phyloP scores from a whole-genome alignment of 2,797 vertebrate species.

The Morelia viridis region DNA sequence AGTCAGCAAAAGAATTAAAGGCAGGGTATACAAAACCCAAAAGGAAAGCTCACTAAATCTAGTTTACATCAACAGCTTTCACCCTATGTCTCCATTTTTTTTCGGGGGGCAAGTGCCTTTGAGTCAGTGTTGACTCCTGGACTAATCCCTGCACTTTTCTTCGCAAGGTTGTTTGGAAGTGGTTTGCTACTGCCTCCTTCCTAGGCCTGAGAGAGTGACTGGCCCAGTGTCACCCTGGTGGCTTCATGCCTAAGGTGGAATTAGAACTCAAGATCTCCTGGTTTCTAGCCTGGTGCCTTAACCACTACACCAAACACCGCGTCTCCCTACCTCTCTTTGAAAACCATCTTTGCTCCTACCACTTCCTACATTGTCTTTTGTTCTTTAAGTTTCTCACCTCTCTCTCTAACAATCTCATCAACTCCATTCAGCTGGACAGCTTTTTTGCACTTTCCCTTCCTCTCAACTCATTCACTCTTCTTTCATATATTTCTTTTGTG shows the following conservation, averaged over 20 bases:
- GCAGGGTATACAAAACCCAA: not conserved
- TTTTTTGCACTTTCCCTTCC: not conserved
- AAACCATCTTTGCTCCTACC: not conserved
- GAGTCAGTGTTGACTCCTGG: not conserved
- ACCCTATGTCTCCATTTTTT: not conserved
- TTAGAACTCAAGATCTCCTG: not conserved
- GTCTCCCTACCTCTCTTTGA: not conserved
- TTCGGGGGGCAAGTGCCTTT: too few species aligned
- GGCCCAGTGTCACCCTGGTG: not conserved
- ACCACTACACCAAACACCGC: not conserved
- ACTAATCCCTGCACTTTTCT: not conserved
- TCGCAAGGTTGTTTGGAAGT: not conserved
- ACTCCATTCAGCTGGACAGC: not conserved
- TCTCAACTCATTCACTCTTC: too few species aligned
- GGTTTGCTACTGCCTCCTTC: not conserved
- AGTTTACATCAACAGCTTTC: not conserved
- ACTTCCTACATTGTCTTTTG: not conserved
- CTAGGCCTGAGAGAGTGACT: not conserved
- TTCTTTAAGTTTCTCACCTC: not conserved
- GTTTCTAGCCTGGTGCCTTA: not conserved
- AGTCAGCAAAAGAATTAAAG: too few species aligned
- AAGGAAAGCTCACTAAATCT: not conserved
- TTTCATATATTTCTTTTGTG: not conserved
- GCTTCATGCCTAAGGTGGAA: not conserved
- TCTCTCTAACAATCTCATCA: not conserved